These are phyloP conservation scores for Tribolium madens DNA, from an alignment of 1,140 invertebrate genomes.

Conservation along the genomic window DNA sequence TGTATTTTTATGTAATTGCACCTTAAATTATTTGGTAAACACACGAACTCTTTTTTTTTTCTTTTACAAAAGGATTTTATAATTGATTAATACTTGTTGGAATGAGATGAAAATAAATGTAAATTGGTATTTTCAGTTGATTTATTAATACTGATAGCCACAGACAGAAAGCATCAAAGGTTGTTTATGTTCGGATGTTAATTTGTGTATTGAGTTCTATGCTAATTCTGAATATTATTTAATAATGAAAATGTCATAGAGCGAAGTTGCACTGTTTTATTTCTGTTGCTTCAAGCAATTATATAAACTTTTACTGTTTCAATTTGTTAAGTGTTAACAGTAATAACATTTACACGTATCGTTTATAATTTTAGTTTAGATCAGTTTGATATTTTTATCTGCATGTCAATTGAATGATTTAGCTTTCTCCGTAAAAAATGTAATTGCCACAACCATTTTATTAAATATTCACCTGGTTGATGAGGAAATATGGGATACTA, in stretches of 20 bases:
- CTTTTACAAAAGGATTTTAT: slow-evolving; percentile 4
- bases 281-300: neutral
- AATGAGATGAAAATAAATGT: slow-evolving; percentile 2
- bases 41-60: too few species aligned
- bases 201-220: slow-evolving; percentile 11
- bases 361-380: too few species aligned
- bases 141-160: neutral
- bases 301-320: too few species aligned
- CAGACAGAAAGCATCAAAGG: slow-evolving; percentile 8
- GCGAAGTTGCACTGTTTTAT: neutral
- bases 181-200: slow-evolving; percentile 14
- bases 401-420: too few species aligned
- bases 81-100: neutral
- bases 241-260: slow-evolving; percentile 18
- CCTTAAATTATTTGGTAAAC: slow-evolving; percentile 1
- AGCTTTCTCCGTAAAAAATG: too few species aligned
- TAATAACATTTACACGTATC: too few species aligned
- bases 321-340: too few species aligned
- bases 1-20: slow-evolving; percentile 21
- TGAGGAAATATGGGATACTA: neutral
- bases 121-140: neutral
- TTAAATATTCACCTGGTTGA: neutral
- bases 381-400: too few species aligned
- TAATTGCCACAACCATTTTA: too few species aligned
- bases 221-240: slow-evolving; percentile 11